A percentile compares a stretch with the other conserved stretches of the same genome.
Evolutionary conservation across 2,113 vertebrate species (phyloP).

Genomic region (Cottus gobio): DNA sequence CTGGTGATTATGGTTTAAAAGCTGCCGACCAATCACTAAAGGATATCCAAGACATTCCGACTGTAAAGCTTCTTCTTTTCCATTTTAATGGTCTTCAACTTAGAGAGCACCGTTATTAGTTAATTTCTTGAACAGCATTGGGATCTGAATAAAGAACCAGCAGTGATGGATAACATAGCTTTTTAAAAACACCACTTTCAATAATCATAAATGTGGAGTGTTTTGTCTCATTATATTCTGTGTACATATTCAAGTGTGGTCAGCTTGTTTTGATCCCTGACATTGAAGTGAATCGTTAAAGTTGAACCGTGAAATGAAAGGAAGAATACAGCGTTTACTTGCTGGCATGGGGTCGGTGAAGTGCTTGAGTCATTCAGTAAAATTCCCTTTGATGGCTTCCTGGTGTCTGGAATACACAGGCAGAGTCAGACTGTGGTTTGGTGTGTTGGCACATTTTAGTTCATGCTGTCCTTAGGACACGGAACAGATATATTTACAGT

Average conservation of each 20-base stretch:
- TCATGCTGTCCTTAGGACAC: constrained; percentile 4
- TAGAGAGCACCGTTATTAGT: constrained; percentile 14
- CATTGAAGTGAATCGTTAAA: constrained; percentile 11
- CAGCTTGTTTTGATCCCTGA: constrained; percentile 38
- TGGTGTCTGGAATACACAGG: constrained; percentile 61
- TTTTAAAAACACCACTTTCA: not conserved
- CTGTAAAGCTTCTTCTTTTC: constrained; percentile 6
- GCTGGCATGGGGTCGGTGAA: constrained; percentile 32
- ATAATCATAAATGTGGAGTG: not conserved
- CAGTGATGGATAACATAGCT: not conserved
- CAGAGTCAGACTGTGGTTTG: constrained; percentile 65
- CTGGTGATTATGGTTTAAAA: constrained; percentile 40
- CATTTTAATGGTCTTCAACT: constrained; percentile 20
- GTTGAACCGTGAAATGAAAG: constrained; percentile 19
- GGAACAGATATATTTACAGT: constrained; percentile 14
- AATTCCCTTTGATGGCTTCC: constrained; percentile 62
- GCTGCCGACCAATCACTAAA: constrained; percentile 35
- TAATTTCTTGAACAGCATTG: not conserved
- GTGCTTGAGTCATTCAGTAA: constrained; percentile 61
- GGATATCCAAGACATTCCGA: constrained; percentile 7
- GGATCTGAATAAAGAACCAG: constrained; percentile 13
- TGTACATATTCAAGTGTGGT: not conserved
- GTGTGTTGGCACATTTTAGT: constrained; percentile 51
- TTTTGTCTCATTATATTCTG: not conserved
- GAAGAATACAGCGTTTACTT: constrained; percentile 14